Percentiles rank a stretch among this genome's conserved stretches.
These are phyloP conservation scores for Todiramphus chloris DNA, from an alignment of 2,113 vertebrate species.

Conservation along the genomic window DNA sequence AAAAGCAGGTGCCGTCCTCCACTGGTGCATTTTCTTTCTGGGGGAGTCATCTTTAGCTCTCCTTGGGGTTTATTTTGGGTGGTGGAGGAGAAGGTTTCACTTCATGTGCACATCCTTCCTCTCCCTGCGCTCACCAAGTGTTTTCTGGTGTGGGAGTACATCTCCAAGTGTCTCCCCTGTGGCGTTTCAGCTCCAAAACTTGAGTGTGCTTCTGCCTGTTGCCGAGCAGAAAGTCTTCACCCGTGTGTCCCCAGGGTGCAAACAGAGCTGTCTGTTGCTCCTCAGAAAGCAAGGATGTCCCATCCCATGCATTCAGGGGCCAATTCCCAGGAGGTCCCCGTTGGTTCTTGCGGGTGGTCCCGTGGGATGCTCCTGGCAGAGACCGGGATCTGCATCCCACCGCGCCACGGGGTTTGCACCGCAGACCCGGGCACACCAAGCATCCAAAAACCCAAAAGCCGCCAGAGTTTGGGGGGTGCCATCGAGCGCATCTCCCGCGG, in stretches of 20 bases:
- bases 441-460: not conserved
- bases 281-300: not conserved
- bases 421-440: fast-evolving
- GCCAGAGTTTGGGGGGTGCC: fast-evolving
- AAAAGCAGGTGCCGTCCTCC: not conserved
- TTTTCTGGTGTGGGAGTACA: not conserved
- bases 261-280: fast-evolving
- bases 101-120: fast-evolving
- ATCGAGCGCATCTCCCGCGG: fast-evolving
- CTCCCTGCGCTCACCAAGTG: fast-evolving
- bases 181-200: not conserved
- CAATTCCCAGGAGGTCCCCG: fast-evolving
- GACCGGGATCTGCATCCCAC: not conserved
- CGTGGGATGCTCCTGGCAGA: fast-evolving
- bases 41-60: not conserved
- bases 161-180: fast-evolving
- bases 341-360: not conserved
- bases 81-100: fast-evolving
- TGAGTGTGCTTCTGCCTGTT: not conserved
- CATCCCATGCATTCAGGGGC: fast-evolving
- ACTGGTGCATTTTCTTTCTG: not conserved
- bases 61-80: not conserved
- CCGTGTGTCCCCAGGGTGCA: fast-evolving
- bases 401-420: fast-evolving
- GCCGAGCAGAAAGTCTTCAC: not conserved